Conservation (phyloP, 2,113 vertebrate genomes). For the Lepisosteus oculatus region DNA sequence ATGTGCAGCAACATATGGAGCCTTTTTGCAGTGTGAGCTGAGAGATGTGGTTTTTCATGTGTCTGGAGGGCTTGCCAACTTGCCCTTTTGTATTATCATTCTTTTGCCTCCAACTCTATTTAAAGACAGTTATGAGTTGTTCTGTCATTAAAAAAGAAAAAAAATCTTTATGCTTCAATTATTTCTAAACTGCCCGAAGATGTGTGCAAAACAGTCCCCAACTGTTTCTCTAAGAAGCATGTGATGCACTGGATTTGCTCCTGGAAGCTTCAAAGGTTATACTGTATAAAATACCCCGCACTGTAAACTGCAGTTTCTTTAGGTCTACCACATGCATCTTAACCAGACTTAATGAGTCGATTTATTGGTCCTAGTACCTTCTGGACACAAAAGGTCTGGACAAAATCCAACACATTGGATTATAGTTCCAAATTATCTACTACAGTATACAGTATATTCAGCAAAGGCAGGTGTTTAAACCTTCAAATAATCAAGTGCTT, state of each 20-base stretch:
- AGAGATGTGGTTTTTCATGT: too few relatives aligned
- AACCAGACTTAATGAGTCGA: not conserved
- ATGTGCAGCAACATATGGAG: too few relatives aligned
- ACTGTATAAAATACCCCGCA: not conserved
- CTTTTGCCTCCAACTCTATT: too few relatives aligned
- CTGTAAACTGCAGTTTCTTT: not conserved
- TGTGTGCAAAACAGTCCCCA: not conserved
- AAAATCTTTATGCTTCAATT: slow-evolving; percentile 11
- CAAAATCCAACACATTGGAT: not conserved
- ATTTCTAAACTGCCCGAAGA: slow-evolving; percentile 7
- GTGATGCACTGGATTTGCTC: not conserved
- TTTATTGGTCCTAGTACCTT: not conserved
- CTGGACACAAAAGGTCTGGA: not conserved
- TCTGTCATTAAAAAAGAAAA: slow-evolving; percentile 8
- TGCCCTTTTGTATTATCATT: too few relatives aligned
- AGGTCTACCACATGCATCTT: not conserved
- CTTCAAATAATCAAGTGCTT: too few relatives aligned
- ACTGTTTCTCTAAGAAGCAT: not conserved
- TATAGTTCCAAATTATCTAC: not conserved
- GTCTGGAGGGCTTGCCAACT: too few relatives aligned
- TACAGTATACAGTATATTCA: not conserved
- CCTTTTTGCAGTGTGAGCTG: too few relatives aligned
- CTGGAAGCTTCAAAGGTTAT: slow-evolving; percentile 5
- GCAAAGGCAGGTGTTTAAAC: too few relatives aligned
- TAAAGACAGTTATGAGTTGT: not conserved